Base-by-base conservation (phyloP, 2,888 invertebrate genomes). In the Rhagophthalmus giganteus region DNA sequence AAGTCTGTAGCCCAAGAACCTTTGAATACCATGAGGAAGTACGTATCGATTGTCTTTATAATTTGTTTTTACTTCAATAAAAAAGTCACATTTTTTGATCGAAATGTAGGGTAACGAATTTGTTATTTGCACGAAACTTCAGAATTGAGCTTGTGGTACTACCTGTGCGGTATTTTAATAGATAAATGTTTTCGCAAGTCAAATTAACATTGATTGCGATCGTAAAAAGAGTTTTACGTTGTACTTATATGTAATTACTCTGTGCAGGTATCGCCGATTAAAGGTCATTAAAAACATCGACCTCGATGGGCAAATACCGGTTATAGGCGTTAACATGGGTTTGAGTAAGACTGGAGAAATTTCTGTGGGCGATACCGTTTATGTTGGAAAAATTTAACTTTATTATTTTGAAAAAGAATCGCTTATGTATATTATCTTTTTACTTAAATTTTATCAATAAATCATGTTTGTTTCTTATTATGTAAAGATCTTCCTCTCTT, bases 11-110 rank as follows among this genome's bases (percentile, higher is more conserved):
- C 72, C 27, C 69, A 71, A 16, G 79, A 83, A 61, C 82, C 82
- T 0, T 57, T 81, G 8, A 74, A 70, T 52, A 80, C 81, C n/a
- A 64, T 83, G 26, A 74, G 74, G 70, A 75, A 66, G 82, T 82
- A 65, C 63, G 70, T 60, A 6, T 7, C n/a, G 20, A 10, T 2
- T 2, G 1, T 14, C 10, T 15, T 2, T 13, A 14, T 33, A 11
- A 12, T 10, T n/a, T n/a, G n/a, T n/a, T n/a, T n/a, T n/a, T n/a
- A n/a, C n/a, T n/a, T n/a, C 16, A 34, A 9, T 14, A 2, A 9
- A 20, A 20, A 7, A 8, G 1, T 2, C 13, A 9, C 14, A 13
- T 3, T 2, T 6, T 15, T 11, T n/a, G n/a, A n/a, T n/a, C n/a
- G n/a, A n/a, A n/a, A n/a, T n/a, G n/a, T n/a, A n/a, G n/a, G n/a